phyloP scores from a whole-genome alignment of 2,797 vertebrate species.

The Cyclura pinguis region DNA sequence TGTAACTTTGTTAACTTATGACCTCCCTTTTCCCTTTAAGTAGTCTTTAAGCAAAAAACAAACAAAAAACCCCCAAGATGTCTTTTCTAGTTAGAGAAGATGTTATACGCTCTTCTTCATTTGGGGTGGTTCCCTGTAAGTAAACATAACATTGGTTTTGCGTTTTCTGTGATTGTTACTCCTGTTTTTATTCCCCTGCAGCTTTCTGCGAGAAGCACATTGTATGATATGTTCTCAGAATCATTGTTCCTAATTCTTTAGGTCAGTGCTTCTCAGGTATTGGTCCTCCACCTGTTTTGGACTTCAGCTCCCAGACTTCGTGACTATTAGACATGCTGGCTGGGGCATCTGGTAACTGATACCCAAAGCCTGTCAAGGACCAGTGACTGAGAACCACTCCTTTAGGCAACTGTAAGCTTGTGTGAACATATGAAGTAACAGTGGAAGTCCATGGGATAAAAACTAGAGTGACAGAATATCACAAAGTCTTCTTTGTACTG shows the following conservation, averaged over 20 bases:
- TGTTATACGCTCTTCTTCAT: neutral
- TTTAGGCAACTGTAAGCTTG: neutral
- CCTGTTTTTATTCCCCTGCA: neutral
- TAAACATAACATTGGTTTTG: neutral
- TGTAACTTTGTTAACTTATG: neutral
- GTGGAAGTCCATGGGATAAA: conserved; percentile 4
- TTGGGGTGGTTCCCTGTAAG: neutral
- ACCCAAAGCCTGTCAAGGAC: too few relatives aligned
- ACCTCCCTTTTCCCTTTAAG: neutral
- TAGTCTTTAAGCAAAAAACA: neutral
- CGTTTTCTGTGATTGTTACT: too few relatives aligned
- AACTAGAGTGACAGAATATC: neutral
- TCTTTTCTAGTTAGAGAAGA: neutral
- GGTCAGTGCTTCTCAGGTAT: too few relatives aligned
- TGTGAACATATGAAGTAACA: neutral
- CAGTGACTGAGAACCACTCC: neutral
- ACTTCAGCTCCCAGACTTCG: too few relatives aligned
- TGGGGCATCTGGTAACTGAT: too few relatives aligned
- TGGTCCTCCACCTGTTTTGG: too few relatives aligned
- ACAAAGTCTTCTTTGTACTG: neutral
- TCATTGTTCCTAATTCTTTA: neutral
- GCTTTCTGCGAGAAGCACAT: neutral
- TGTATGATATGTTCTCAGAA: neutral
- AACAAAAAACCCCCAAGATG: neutral
- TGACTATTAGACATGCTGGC: too few relatives aligned